phyloP scores from a whole-genome alignment of 1,140 invertebrate genomes.

The Zaprionus africanus region DNA sequence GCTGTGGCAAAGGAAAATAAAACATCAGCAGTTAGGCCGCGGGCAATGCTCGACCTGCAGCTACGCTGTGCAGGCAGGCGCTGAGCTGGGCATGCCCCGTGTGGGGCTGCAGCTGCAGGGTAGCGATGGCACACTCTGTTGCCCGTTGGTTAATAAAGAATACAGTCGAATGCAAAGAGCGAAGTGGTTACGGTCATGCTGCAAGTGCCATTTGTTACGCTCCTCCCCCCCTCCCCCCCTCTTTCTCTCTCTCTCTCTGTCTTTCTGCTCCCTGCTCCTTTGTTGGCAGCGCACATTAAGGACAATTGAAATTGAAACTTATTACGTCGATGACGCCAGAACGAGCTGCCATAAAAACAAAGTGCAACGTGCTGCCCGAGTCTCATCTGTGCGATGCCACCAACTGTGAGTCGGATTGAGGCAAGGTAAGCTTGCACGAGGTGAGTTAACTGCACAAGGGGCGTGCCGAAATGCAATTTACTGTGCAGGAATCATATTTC shows the following conservation, averaged over 20 bases:
- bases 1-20: conserved; percentile 43
- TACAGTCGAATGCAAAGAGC: conserved; percentile 38
- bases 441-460: conserved; percentile 26
- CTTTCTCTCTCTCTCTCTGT: conserved; percentile 4
- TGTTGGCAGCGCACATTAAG: conserved; percentile 35
- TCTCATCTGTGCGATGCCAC: neutral
- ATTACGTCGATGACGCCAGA: conserved; percentile 58
- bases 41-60: neutral
- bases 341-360: conserved; percentile 37
- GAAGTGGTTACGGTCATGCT: conserved; percentile 35
- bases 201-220: conserved; percentile 22
- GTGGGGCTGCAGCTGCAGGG: neutral
- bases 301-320: conserved; percentile 79
- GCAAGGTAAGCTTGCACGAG: neutral
- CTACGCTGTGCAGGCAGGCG: neutral
- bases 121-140: conserved; percentile 8
- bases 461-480: conserved; percentile 71
- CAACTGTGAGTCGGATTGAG: conserved; percentile 11
- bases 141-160: conserved; percentile 68
- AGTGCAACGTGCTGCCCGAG: conserved; percentile 37
- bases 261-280: conserved; percentile 29
- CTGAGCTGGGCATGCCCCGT: neutral
- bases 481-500: conserved; percentile 54
- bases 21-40: neutral
- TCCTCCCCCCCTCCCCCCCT: neutral